Percentiles rank a stretch among this genome's conserved stretches.
These are phyloP conservation scores for Opisthograptis luteolata DNA, from an alignment of 2,888 invertebrate species.

Conservation along the genomic window DNA sequence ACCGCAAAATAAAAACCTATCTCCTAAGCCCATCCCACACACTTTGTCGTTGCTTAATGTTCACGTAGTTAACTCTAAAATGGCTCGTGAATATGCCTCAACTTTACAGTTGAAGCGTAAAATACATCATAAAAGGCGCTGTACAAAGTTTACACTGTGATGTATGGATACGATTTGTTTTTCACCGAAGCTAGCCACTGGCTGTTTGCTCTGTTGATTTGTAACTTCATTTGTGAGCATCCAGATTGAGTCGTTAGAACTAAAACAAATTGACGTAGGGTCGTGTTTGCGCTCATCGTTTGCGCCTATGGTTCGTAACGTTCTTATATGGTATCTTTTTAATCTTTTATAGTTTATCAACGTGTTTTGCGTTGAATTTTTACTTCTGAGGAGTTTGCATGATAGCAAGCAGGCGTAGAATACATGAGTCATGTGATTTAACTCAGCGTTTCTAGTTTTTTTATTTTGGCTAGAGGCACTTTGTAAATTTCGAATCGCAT, in stretches of 20 bases:
- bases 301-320: constrained; percentile 29
- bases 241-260: constrained; percentile 53
- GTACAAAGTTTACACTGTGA: constrained; percentile 52
- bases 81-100: constrained; percentile 48
- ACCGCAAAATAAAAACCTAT: constrained; percentile 3
- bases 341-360: constrained; percentile 8
- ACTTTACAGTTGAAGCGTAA: constrained; percentile 46
- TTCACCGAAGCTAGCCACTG: constrained; percentile 45
- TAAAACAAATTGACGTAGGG: constrained; percentile 43
- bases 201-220: constrained; percentile 62
- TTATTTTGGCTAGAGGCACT: no score
- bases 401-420: no score
- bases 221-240: constrained; percentile 55
- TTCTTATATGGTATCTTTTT: constrained; percentile 13
- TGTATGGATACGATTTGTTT: constrained; percentile 65
- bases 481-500: no score
- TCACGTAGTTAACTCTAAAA: constrained; percentile 49
- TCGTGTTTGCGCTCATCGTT: constrained; percentile 33
- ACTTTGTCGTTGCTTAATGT: constrained; percentile 46
- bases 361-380: constrained; percentile 3
- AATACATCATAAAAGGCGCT: constrained; percentile 65
- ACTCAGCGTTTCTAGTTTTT: no score
- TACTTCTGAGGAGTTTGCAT: no score
- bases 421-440: no score
- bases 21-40: constrained; percentile 9